Base-by-base conservation (phyloP, 2,113 vertebrate species). In the Ammospiza nelsoni region DNA sequence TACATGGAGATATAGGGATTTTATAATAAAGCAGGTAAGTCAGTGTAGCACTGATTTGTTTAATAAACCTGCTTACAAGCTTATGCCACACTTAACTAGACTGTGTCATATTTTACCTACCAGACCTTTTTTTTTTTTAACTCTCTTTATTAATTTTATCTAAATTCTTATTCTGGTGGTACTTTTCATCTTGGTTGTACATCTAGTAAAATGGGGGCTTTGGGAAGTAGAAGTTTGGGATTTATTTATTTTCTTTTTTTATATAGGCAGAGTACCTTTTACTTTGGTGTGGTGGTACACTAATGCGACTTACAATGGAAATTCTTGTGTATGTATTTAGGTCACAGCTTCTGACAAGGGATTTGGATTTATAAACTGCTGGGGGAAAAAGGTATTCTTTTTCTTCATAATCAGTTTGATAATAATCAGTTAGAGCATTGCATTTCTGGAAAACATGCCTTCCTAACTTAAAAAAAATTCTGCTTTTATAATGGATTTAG, bases 291-390 rank as follows among this genome's bases (percentile, higher is more conserved):
- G 41, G 18, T 72, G 14, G 39, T 87, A 41, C 37, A 29, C 48
- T 93, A 72, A 88, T 93, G 52, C 87, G 48, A 89, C 81, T 91
- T 28, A 43, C 9, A 39, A 19, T 74, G 89, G 62, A 94, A 94
- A 77, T 89, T 83, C 28, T 54, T 4, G 0, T 62, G 3, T 41
- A 4, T 39, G 2, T 77, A 59, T 90, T 82, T 94, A 85, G 22
- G 31, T 96, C 51, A 71, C 51, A 82, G 5, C 73, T 79, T 33
- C 44, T 73, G 62, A 88, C 39, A 82, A 80, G 71, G 4, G 8
- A 69, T 48, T 91, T 94, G 62, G n/a, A 49, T 74, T 83, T 89
- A 29, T 43, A 76, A 78, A 89, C 21, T 87, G 12, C 54, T 28
- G 37, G 31, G 12, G 9, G 12, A 29, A 63, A 44, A 59, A 71